Evolutionary conservation across 2,888 invertebrate genomes (phyloP).

Genomic region (Apodemia mormo): DNA sequence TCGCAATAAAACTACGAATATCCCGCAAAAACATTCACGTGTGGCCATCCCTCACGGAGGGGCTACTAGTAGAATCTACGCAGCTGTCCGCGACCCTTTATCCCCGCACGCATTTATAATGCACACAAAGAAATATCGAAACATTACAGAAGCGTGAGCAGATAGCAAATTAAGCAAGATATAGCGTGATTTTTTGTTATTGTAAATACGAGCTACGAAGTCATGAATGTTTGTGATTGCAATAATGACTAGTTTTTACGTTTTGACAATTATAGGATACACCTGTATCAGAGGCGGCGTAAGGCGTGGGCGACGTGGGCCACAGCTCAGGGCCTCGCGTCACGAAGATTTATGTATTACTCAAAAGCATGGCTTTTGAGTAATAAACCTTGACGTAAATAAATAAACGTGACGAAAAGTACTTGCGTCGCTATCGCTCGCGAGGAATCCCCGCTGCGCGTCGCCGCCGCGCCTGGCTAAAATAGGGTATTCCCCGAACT

Average conservation of each 20-base stretch:
- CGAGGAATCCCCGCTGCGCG: too few species aligned
- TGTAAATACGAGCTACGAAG: not conserved
- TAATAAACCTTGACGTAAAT: too few species aligned
- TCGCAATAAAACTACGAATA: not conserved
- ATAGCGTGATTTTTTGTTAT: not conserved
- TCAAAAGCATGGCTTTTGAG: too few species aligned
- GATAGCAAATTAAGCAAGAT: not conserved
- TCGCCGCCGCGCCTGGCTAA: too few species aligned
- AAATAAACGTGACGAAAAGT: too few species aligned
- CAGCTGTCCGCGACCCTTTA: slow-evolving; percentile 22
- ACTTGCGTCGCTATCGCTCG: too few species aligned
- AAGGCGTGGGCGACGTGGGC: too few species aligned
- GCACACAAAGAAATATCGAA: slow-evolving; percentile 20
- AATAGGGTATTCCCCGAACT: too few species aligned
- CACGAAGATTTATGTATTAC: too few species aligned
- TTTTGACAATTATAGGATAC: too few species aligned
- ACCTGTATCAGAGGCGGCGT: too few species aligned
- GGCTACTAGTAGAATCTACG: slow-evolving; percentile 18
- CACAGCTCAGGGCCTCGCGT: too few species aligned
- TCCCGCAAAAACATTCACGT: not conserved
- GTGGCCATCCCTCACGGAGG: not conserved
- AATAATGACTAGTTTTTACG: not conserved
- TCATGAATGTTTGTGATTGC: not conserved
- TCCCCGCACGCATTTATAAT: slow-evolving; percentile 12
- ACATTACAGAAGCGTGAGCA: not conserved